Evolutionary conservation across 64 coral and sea anemone genomes (phyloP).

Genomic region (Catalaphyllia jardinei): DNA sequence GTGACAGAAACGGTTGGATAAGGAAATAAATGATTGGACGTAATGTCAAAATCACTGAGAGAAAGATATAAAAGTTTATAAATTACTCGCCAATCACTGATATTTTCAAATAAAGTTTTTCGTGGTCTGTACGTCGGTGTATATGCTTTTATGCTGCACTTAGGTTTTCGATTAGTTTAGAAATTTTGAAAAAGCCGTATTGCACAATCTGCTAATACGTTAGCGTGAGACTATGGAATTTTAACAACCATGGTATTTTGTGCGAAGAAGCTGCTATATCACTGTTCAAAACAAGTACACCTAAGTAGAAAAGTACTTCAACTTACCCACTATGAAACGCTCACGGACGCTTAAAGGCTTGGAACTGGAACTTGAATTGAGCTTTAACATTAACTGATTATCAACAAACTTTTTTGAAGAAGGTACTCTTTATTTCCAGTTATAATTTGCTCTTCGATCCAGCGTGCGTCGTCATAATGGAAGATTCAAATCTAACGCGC

Average conservation of each 20-base stretch:
- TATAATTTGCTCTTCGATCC: neutral
- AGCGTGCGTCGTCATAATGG: constrained; percentile 18
- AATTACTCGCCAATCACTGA: no score
- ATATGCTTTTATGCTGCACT: neutral
- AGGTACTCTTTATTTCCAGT: neutral
- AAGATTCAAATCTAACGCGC: constrained; percentile 3
- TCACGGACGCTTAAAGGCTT: neutral
- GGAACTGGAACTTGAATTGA: neutral
- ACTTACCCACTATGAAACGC: neutral
- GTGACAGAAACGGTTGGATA: no score
- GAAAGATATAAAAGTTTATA: no score
- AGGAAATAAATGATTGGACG: no score
- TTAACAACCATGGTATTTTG: no score
- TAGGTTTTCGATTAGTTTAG: neutral
- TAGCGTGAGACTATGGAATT: no score
- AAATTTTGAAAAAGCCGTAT: neutral
- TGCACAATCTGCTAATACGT: neutral
- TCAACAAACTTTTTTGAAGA: neutral
- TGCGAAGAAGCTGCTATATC: no score
- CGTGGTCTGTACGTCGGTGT: neutral
- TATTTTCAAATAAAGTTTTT: no score
- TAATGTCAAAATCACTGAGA: no score
- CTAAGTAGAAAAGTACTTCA: no score
- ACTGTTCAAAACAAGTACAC: no score
- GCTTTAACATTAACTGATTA: neutral